phyloP scores from a whole-genome alignment of 2,888 invertebrate genomes.

The Isoperla grammatica region DNA sequence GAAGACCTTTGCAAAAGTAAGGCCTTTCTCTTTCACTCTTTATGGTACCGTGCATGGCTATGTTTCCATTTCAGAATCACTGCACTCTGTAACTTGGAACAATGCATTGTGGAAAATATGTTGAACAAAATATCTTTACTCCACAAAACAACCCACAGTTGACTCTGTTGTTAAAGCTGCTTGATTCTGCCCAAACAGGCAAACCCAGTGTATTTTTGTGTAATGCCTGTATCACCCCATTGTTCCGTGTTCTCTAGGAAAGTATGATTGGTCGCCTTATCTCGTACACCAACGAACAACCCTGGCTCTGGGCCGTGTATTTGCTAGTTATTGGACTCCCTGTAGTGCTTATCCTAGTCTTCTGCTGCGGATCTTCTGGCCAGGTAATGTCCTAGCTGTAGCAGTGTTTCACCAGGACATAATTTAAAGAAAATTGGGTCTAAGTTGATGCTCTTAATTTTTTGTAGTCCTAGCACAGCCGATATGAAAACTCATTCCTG shows the following conservation, averaged over 20 bases:
- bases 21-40: too few relatives aligned
- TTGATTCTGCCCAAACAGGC: too few relatives aligned
- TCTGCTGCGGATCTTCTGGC: conserved; percentile 61
- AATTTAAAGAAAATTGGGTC: not conserved
- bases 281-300: conserved; percentile 74
- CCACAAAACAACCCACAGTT: too few relatives aligned
- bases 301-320: conserved; percentile 87
- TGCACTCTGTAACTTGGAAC: too few relatives aligned
- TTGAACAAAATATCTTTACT: not conserved
- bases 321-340: conserved; percentile 72
- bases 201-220: too few relatives aligned
- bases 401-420: not conserved
- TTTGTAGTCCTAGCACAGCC: not conserved
- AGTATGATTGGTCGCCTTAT: conserved; percentile 69
- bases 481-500: not conserved
- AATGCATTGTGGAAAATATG: too few relatives aligned
- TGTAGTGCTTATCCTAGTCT: conserved; percentile 71
- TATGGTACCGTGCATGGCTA: too few relatives aligned
- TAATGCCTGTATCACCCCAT: not conserved
- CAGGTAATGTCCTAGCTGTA: conserved; percentile 45
- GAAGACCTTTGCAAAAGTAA: too few relatives aligned
- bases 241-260: conserved; percentile 54
- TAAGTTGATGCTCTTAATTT: not conserved
- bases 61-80: too few relatives aligned
- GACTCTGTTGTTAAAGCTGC: too few relatives aligned